Evolutionary conservation across 2,888 invertebrate species (phyloP), one percentile per base, ranked within the genome.

Genomic region (Lobophora halterata): DNA sequence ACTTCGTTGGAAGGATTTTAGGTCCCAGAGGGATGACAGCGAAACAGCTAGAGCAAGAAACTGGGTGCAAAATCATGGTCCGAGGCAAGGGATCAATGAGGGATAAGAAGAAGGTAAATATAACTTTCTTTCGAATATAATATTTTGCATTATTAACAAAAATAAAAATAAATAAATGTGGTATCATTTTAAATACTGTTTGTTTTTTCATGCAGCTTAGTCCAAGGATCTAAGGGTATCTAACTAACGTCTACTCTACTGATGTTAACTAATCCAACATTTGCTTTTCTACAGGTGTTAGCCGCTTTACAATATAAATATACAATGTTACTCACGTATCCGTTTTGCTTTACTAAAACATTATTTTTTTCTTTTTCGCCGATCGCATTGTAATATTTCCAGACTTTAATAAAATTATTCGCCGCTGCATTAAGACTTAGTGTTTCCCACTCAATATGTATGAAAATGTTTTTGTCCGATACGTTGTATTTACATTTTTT

Each of bases 1-100:
- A 99, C 90, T 99, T 99, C 88, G 99, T 99, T 70, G 99, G 99
- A 71, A 93, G 99, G 89, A 99, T 99, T 89, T 90, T 99, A 74
- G 99, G 99, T 33, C 99, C 99, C 55, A 92, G 99, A 66, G 99
- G 99, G 61, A 99, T 99, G 99, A 99, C 99, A 57, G 99, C 99
- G 34, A 99, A 99, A 89, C 99, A 99, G 90, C 89, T 99, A 81
- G 99, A 99, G 89, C 97, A 98, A 89, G 99, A 99, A 90, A 99
- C 99, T 66, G 99, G 99, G 64, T 99, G 99, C 90, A 99, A 99
- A 93, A 99, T 99, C 74, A 99, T 99, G 99, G 98, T 99, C 71
- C 92, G 99, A 90, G 99, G 99, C 79, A 97, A 97, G 88, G 99
- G 99, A 52, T 98, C 98, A 45, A 99, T 99, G 98, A 91, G 99